Conservation (phyloP, 2,113 vertebrate genomes). For the Halcyon senegalensis region DNA sequence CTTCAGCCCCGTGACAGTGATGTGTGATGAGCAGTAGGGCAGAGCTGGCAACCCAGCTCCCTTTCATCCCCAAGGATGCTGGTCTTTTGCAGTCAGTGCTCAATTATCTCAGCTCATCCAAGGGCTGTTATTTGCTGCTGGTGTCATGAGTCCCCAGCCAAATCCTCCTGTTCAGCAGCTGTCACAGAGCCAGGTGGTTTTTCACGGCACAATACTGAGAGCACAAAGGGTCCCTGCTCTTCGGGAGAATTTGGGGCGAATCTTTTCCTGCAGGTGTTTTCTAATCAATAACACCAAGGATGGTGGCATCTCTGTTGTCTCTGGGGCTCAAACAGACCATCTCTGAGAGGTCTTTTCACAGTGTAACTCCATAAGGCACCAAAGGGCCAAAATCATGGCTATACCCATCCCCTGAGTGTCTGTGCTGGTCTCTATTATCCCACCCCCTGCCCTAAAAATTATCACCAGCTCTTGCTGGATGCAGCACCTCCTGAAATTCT, state of each 20-base stretch:
- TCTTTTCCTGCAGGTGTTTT: background rate
- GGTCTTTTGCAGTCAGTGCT: background rate
- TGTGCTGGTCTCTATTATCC: background rate
- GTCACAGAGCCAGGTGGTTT: background rate
- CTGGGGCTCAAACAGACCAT: fast-evolving
- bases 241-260: background rate
- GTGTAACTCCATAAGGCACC: background rate
- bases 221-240: background rate
- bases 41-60: background rate
- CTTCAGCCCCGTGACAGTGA: background rate
- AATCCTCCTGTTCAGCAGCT: background rate
- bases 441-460: background rate
- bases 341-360: background rate
- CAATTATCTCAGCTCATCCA: background rate
- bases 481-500: background rate
- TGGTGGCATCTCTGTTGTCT: background rate
- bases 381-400: fast-evolving
- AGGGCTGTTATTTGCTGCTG: background rate
- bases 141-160: background rate
- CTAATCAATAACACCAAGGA: background rate
- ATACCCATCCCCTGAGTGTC: background rate
- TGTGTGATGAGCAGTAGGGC: background rate
- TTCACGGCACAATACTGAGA: background rate
- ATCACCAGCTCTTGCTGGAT: background rate
- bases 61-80: background rate